Percentiles rank a stretch among this genome's conserved stretches.
Conservation (phyloP, 2,888 invertebrate genomes). For the Margaritifera margaritifera region DNA sequence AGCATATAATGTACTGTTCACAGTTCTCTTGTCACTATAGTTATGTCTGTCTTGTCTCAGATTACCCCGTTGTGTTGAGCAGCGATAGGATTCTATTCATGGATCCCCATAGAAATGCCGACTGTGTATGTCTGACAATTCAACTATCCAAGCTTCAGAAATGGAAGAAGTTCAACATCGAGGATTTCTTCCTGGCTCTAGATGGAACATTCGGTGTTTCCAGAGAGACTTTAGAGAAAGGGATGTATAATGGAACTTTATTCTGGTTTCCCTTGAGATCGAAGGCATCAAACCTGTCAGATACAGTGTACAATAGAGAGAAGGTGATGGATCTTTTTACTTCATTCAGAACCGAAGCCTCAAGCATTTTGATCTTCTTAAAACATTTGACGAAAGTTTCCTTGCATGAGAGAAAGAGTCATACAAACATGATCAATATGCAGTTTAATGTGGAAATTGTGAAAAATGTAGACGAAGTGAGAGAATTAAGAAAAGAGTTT, state of each 20-base stretch:
- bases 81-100: slow-evolving; percentile 58
- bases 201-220: slow-evolving; percentile 47
- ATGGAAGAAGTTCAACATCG: slow-evolving; percentile 25
- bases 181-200: slow-evolving; percentile 40
- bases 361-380: slow-evolving; percentile 62
- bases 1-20: too few species aligned
- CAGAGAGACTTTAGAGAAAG: slow-evolving; percentile 27
- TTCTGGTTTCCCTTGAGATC: slow-evolving; percentile 67
- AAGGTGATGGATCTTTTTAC: slow-evolving; percentile 53
- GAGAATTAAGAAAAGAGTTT: not conserved
- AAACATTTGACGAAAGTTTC: slow-evolving; percentile 52
- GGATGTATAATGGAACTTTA: slow-evolving; percentile 58
- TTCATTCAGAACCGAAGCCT: slow-evolving; percentile 56
- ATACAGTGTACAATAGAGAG: slow-evolving; percentile 43
- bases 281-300: slow-evolving; percentile 50
- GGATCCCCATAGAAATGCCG: slow-evolving; percentile 52
- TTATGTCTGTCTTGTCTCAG: slow-evolving; percentile 35
- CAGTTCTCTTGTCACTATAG: too few species aligned
- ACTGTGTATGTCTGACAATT: slow-evolving; percentile 34
- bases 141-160: slow-evolving; percentile 19
- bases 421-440: too few species aligned
- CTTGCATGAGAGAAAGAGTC: too few species aligned
- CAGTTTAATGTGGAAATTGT: slow-evolving; percentile 1
- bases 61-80: slow-evolving; percentile 63
- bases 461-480: slow-evolving; percentile 3